Evolutionary conservation across 2,113 vertebrate genomes (phyloP).

Genomic region (Pelecanoides urinatrix): DNA sequence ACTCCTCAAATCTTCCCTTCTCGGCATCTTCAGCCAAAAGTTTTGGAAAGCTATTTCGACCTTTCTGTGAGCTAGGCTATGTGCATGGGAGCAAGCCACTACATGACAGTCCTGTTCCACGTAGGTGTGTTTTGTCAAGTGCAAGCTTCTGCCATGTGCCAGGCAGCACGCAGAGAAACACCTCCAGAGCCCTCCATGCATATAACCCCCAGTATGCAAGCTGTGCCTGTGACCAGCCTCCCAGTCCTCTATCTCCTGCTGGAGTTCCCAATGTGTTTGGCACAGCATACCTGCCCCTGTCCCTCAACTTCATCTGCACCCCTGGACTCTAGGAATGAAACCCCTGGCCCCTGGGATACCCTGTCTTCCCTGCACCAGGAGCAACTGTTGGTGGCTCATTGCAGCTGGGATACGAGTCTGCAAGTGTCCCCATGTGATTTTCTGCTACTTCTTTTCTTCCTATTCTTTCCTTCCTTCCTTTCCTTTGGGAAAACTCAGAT

Average conservation of each 20-base stretch:
- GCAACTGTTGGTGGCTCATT: neutral
- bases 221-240: neutral
- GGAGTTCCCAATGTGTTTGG: neutral
- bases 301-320: neutral
- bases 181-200: neutral
- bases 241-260: neutral
- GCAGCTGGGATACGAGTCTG: neutral
- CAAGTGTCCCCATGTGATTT: neutral
- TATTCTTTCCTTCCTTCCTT: neutral
- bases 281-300: neutral
- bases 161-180: neutral
- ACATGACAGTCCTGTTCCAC: neutral
- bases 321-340: neutral
- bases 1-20: neutral
- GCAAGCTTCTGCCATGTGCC: neutral
- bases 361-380: neutral
- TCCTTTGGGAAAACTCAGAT: neutral
- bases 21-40: neutral
- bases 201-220: neutral
- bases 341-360: neutral
- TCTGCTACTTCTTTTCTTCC: neutral
- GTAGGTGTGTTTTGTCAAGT: rapidly evolving
- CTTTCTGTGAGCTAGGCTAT: neutral
- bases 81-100: neutral
- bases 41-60: neutral